phyloP scores from a whole-genome alignment of 23 tunicate species.

The Aplidium turbinatum region DNA sequence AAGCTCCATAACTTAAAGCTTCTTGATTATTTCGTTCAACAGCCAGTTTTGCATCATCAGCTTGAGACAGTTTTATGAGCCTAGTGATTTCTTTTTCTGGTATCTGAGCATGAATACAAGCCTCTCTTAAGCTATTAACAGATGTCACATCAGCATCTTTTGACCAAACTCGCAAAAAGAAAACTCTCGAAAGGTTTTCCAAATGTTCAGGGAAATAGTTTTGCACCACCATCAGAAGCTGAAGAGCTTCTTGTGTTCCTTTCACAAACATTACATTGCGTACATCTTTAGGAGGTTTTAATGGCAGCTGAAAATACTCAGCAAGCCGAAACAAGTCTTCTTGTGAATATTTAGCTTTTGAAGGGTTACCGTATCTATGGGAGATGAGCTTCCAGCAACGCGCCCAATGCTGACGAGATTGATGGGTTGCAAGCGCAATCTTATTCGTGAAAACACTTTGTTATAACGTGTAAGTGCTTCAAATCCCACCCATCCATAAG shows the following conservation, averaged over 20 bases:
- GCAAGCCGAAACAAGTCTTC: constrained; percentile 63
- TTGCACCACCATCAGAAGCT: constrained; percentile 58
- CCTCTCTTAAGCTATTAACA: constrained; percentile 44
- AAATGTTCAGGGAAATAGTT: constrained; percentile 48
- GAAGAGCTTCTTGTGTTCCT: constrained; percentile 66
- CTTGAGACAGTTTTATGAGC: constrained; percentile 11
- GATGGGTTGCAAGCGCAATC: constrained; percentile 69
- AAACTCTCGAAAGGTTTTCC: constrained; percentile 46
- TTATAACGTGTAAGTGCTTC: constrained; percentile 46
- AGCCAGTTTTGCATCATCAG: constrained; percentile 28
- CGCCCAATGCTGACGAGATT: constrained; percentile 66
- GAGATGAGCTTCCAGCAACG: constrained; percentile 75
- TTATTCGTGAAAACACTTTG: constrained; percentile 44
- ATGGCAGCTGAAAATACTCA: constrained; percentile 63
- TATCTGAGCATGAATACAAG: constrained; percentile 54
- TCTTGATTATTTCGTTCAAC: constrained; percentile 44
- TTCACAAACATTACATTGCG: constrained; percentile 64
- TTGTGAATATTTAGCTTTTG: constrained; percentile 66
- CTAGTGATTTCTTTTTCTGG: constrained; percentile 19
- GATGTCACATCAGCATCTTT: constrained; percentile 60
- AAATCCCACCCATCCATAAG: constrained; percentile 63
- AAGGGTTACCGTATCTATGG: constrained; percentile 77
- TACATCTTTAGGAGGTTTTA: constrained; percentile 58
- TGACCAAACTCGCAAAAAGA: constrained; percentile 59
- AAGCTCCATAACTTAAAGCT: constrained; percentile 71